phyloP scores from a whole-genome alignment of 2,113 vertebrate species.

The Etia nguti region DNA sequence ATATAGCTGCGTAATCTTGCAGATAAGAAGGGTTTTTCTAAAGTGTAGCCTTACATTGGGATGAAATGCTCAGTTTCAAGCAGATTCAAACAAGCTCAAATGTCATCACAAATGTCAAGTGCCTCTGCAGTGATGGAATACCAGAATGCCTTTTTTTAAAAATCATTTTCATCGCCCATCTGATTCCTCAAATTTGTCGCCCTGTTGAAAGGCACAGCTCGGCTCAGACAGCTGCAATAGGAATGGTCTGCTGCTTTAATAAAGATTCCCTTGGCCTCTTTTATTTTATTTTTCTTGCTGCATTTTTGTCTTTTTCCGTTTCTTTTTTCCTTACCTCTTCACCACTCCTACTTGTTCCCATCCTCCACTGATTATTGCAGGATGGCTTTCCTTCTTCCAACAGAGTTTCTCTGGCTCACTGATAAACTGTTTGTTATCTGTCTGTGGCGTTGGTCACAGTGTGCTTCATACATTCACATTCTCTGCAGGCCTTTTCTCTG shows the following conservation, averaged over 20 bases:
- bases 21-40: constrained; percentile 79
- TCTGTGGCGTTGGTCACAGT: background rate
- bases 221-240: background rate
- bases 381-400: background rate
- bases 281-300: background rate
- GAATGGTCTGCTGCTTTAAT: constrained; percentile 9
- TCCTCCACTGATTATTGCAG: background rate
- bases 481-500: constrained; percentile 17
- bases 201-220: background rate
- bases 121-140: constrained; percentile 58
- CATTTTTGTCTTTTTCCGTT: background rate
- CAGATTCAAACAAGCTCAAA: constrained; percentile 76
- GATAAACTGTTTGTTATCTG: constrained; percentile 42
- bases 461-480: constrained; percentile 6
- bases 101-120: constrained; percentile 79
- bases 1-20: constrained; percentile 80
- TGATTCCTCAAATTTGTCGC: background rate
- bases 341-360: background rate
- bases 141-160: constrained; percentile 44
- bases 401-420: background rate
- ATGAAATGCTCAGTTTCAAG: constrained; percentile 77
- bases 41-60: constrained; percentile 76
- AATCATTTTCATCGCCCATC: constrained; percentile 32
- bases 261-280: background rate
- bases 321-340: background rate